Evolutionary conservation across 1,140 invertebrate species (phyloP).

Genomic region (Adelges cooleyi): DNA sequence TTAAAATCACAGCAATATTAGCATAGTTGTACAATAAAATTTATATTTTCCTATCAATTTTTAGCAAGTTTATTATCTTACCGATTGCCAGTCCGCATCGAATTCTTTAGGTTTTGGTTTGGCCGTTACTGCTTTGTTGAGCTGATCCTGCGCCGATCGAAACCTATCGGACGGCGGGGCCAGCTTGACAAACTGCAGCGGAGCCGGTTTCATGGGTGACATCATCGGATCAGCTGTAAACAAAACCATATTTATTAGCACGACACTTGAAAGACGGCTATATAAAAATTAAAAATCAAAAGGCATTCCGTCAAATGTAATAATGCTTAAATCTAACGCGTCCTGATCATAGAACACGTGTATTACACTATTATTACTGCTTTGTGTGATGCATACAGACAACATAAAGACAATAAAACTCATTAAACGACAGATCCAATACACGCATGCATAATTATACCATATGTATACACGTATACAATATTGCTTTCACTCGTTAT

Average conservation of each 20-base stretch:
- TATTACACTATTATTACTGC: no score
- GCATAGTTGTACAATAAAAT: no score
- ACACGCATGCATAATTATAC: not conserved
- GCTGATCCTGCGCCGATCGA: conserved; percentile 69
- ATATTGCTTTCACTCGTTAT: not conserved
- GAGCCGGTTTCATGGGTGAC: conserved; percentile 58
- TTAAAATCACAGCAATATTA: no score
- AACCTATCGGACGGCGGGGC: conserved; percentile 66
- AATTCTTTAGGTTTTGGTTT: conserved; percentile 63
- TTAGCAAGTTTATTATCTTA: no score
- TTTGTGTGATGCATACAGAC: no score
- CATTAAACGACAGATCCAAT: not conserved
- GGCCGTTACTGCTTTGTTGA: conserved; percentile 72
- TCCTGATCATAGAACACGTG: no score
- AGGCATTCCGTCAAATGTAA: no score
- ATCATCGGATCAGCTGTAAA: conserved; percentile 23
- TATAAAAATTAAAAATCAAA: no score
- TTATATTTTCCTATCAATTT: no score
- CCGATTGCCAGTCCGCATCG: conserved; percentile 85
- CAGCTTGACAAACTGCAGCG: conserved; percentile 78
- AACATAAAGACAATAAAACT: not conserved
- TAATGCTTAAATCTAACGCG: no score
- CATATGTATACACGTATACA: not conserved
- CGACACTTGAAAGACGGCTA: no score
- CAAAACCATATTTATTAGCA: not conserved